Conservation (phyloP, 1,140 invertebrate species). For the Lepidostoma basale region DNA sequence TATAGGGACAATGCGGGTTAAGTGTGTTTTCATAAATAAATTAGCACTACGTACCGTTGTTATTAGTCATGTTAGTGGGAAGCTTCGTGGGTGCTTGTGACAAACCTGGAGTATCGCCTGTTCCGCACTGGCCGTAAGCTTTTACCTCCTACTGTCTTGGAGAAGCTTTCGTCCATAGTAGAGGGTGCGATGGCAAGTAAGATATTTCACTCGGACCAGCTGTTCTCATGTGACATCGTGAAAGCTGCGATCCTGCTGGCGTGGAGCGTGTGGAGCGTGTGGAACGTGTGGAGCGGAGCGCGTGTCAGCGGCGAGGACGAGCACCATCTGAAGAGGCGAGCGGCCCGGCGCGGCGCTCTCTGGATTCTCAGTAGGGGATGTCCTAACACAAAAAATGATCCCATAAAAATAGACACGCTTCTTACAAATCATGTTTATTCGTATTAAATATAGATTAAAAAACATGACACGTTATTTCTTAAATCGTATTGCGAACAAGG, state of each 20-base stretch:
- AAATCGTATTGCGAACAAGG: neutral
- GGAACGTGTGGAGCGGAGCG: neutral
- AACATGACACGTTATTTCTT: slow-evolving; percentile 34
- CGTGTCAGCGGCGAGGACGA: neutral
- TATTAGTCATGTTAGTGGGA: slow-evolving; percentile 17
- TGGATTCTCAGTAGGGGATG: slow-evolving; percentile 37
- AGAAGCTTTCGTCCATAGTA: slow-evolving; percentile 40
- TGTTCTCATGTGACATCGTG: neutral
- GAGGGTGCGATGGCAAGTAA: neutral
- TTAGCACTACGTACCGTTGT: slow-evolving; percentile 21
- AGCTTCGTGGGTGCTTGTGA: slow-evolving; percentile 28
- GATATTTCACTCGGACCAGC: slow-evolving; percentile 12
- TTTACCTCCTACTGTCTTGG: slow-evolving; percentile 53
- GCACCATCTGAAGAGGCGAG: neutral
- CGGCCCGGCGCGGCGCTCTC: neutral
- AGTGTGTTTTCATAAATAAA: too few species aligned
- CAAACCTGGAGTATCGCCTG: slow-evolving; percentile 63
- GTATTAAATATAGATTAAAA: slow-evolving; percentile 21
- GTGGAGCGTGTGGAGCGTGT: neutral
- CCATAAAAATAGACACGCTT: slow-evolving; percentile 32
- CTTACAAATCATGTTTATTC: slow-evolving; percentile 5
- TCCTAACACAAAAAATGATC: slow-evolving; percentile 31
- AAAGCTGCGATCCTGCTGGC: neutral
- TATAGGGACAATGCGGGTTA: too few species aligned
- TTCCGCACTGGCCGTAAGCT: slow-evolving; percentile 62